Base-by-base conservation (phyloP, 2,888 invertebrate species). In the Cheilosia scutellata region DNA sequence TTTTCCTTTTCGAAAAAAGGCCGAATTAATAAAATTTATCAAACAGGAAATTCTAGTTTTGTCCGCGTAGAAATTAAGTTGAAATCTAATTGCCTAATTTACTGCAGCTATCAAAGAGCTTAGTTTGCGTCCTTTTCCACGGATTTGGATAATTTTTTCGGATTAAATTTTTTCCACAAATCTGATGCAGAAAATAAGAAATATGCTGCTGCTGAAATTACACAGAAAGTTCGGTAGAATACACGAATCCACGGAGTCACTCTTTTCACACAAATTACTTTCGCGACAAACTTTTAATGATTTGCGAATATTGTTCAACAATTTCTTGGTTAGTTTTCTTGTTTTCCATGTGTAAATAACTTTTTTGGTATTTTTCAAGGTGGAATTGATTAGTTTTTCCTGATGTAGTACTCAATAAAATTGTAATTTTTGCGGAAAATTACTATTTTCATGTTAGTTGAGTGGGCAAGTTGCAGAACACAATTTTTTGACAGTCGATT, bases 401-500 rank as follows among this genome's bases (percentile, higher is more conserved):
- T 71, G 5, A 40, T 47, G 31, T 16, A 27, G 37, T 27, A 33
- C 25, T 49, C 33, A 20, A 65, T 40, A 49, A 49, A 72, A 62
- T 82, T 79, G 47, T 49, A 76, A 42, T 82, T 77, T 82, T 82
- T 82, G 77, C 80, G 75, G 75, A 84, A 83, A 84, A 84, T 44
- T 76, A 58, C 40, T 80, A 80, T 84, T 80, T 75, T 84, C 60
- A 60, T 76, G 84, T 84, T 80, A 74, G 75, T 80, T 80, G 84
- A 84, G 65, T 57, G 75, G 84, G 75, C 80, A 80, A 84, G 84
- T 84, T 77, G 84, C 70, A 82, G 86, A 86, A 86, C 82, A 76
- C 86, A 82, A 82, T 68, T 65, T 74, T 70, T 82, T 86, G 86
- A 86, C 86, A 86, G 66, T 37, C 75, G 33, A 71, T 63, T 86